phyloP scores from a whole-genome alignment of 2,113 vertebrate species.

The Nestor notabilis region DNA sequence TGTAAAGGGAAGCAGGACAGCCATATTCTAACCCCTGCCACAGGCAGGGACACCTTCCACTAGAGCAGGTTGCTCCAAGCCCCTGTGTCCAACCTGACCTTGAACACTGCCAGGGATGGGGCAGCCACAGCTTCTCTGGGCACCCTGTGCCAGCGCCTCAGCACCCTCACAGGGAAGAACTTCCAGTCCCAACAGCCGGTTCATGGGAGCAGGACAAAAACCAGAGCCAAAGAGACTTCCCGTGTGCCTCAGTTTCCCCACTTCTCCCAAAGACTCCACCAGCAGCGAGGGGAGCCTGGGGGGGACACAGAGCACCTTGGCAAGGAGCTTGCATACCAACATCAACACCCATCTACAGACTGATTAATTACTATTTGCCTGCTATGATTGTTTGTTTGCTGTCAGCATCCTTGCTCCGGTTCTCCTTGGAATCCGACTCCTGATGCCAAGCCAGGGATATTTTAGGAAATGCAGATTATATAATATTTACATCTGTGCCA shows the following conservation, averaged over 20 bases:
- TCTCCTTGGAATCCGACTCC: not conserved
- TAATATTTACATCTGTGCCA: conserved; percentile 71
- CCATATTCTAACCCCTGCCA: not conserved
- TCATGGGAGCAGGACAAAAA: not conserved
- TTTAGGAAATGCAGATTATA: conserved; percentile 59
- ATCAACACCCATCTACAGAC: not conserved
- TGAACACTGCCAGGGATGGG: not conserved
- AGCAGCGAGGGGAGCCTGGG: rapidly evolving
- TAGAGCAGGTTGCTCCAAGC: not conserved
- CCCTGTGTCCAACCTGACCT: not conserved
- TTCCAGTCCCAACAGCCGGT: not conserved
- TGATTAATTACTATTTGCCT: conserved; percentile 45
- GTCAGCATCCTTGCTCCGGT: conserved; percentile 7
- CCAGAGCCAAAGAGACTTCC: not conserved
- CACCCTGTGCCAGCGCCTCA: not conserved
- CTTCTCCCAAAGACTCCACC: not conserved
- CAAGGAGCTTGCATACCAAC: not conserved
- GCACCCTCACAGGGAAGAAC: not conserved
- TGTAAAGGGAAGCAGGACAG: not conserved
- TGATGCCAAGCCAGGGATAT: conserved; percentile 40
- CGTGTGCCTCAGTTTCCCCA: not conserved
- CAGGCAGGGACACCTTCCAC: rapidly evolving
- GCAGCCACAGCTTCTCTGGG: not conserved
- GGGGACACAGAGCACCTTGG: not conserved
- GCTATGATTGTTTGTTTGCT: conserved; percentile 47